Evolutionary conservation across 2,888 invertebrate genomes (phyloP).

Genomic region (Chironomus tentans): DNA sequence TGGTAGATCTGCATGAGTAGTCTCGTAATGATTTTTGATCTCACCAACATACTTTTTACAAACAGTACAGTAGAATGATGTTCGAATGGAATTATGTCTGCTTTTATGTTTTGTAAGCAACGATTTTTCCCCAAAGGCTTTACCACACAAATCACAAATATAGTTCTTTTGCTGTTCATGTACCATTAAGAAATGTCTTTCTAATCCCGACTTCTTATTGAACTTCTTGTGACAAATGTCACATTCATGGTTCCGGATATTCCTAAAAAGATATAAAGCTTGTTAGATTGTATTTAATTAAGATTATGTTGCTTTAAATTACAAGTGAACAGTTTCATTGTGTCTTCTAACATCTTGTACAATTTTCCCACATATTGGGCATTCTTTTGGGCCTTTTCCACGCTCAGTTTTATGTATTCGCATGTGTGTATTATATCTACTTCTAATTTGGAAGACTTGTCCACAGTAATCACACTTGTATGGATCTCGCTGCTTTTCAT

Average conservation of each 20-base stretch:
- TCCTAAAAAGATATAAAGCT: not conserved
- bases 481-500: constrained; percentile 2
- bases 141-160: not conserved
- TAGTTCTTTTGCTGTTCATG: not conserved
- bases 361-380: not conserved
- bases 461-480: not conserved
- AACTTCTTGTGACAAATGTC: constrained; percentile 3
- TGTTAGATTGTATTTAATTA: too few relatives aligned
- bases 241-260: not conserved
- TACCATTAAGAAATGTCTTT: not conserved
- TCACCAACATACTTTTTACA: not conserved
- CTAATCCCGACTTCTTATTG: not conserved
- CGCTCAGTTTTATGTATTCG: not conserved
- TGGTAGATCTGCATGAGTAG: not conserved
- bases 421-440: constrained; percentile 6
- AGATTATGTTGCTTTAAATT: too few relatives aligned
- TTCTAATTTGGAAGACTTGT: not conserved
- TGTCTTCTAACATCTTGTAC: not conserved
- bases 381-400: not conserved
- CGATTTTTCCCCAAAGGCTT: not conserved
- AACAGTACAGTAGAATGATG: not conserved
- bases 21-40: not conserved
- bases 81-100: not conserved
- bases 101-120: not conserved
- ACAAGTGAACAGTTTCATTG: constrained; percentile 6